Evolutionary conservation across 2,797 vertebrate genomes (phyloP), one percentile per base, ranked within the genome.

Genomic region (Diplodus sargus): DNA sequence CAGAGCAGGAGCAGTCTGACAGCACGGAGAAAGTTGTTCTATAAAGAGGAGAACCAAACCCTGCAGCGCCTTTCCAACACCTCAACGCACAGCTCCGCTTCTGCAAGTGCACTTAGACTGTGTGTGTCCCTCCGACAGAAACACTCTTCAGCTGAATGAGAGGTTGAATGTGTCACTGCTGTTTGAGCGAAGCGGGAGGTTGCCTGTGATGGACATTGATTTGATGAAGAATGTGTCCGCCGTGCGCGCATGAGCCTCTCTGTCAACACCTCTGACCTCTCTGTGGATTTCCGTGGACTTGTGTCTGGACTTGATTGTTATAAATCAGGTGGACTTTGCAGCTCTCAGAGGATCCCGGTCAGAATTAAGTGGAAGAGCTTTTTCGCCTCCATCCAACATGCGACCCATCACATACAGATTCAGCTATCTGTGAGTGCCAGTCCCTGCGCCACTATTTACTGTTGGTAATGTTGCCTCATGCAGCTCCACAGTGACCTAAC

Each of bases 371-470:
- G 53, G 53, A 69, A 61, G 58, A 68, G n/a, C 45, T 25, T 74
- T 20, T 48, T 78, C 48, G 58, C 57, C 65, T 80, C n/a, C 67
- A 81, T 86, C 85, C 91, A 96, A 76, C 84, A 96, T 96, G 96
- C 89, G 91, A 83, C 60, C 93, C 87, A 70, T 93, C 68, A 91
- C 93, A 54, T 94, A 93, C 47, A 90, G 91, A 84, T 83, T 94
- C 59, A 93, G 95, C 85, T 96, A 95, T 88, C 87, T 96, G 96
- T 96, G 78, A 96, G 96, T 95, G 83, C 20, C 20, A 30, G 7
- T 61, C 53, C 62, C 62, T 77, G 45, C 56, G 22, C 22, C 43
- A 23, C 42, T 15, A 62, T 43, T 25, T 43, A n/a, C 74, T 13
- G 52, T 74, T 75, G 6, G 34, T 34, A 51, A 51, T 48, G 22